phyloP scores from a whole-genome alignment of 1,140 invertebrate species.

The Uloborus diversus region DNA sequence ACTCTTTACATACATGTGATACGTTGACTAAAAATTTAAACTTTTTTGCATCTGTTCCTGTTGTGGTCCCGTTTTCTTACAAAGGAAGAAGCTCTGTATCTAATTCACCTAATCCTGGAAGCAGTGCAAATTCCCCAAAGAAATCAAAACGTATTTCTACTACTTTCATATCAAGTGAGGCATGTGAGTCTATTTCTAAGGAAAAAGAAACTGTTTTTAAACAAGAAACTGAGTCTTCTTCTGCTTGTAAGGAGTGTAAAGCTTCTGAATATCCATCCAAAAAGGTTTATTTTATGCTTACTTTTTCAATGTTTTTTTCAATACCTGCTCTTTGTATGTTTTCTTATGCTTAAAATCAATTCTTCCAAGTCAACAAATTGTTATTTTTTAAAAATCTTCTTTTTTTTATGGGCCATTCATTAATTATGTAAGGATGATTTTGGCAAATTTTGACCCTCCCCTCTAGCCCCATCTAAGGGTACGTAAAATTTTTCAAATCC shows the following conservation, averaged over 20 bases:
- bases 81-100: not conserved
- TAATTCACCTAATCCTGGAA: not conserved
- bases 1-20: constrained; percentile 37
- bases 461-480: too few relatives aligned
- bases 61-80: not conserved
- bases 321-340: too few relatives aligned
- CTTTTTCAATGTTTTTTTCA: not conserved
- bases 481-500: too few relatives aligned
- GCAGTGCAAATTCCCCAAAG: not conserved
- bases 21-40: constrained; percentile 38
- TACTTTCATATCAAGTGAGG: not conserved
- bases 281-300: constrained; percentile 23
- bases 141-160: not conserved
- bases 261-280: constrained; percentile 42
- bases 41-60: constrained; percentile 41
- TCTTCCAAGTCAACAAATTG: too few relatives aligned
- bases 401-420: too few relatives aligned
- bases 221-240: not conserved
- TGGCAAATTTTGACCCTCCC: too few relatives aligned
- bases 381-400: too few relatives aligned
- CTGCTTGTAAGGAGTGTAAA: constrained; percentile 34
- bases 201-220: constrained; percentile 11
- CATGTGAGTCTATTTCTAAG: not conserved
- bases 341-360: too few relatives aligned
- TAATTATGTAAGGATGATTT: too few relatives aligned